phyloP scores from a whole-genome alignment of 2,797 vertebrate species.

The Cetoscarus ocellatus region DNA sequence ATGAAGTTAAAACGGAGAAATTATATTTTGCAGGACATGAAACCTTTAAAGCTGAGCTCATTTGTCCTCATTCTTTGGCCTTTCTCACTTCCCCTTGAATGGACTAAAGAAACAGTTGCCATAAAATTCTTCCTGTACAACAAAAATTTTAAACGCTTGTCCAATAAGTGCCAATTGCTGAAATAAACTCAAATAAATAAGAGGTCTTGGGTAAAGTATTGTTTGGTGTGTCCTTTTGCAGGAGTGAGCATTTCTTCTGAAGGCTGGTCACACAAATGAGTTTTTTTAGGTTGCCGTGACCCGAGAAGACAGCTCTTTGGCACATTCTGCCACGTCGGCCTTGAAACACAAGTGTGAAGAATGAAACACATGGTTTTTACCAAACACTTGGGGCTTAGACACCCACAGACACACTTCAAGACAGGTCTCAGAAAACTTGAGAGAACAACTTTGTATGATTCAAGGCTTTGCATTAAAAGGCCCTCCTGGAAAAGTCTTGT shows the following conservation, averaged over 20 bases:
- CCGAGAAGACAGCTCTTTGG: conserved; percentile 80
- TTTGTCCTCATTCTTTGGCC: neutral
- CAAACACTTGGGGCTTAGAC: conserved; percentile 71
- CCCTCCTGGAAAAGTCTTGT: conserved; percentile 76
- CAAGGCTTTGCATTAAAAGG: conserved; percentile 79
- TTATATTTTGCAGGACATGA: too few relatives aligned
- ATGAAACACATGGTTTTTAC: conserved; percentile 74
- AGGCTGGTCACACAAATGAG: conserved; percentile 78
- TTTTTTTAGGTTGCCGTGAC: conserved; percentile 83
- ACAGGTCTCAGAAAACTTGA: conserved; percentile 76
- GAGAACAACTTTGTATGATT: conserved; percentile 81
- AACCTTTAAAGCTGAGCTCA: neutral
- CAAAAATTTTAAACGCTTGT: conserved; percentile 16
- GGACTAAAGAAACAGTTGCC: neutral
- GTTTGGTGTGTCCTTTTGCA: conserved; percentile 51
- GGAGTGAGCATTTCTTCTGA: conserved; percentile 66
- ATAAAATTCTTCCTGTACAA: neutral
- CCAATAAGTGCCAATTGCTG: conserved; percentile 2
- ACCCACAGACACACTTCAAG: conserved; percentile 69
- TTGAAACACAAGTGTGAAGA: conserved; percentile 74
- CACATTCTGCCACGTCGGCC: conserved; percentile 73
- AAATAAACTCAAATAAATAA: conserved; percentile 19
- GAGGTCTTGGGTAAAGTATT: conserved; percentile 49
- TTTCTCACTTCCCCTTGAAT: neutral
- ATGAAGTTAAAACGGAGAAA: too few relatives aligned